Evolutionary conservation across 37 sponge, comb jelly and placozoan species (phyloP).

Genomic region (Diacarnus erythraeanus): DNA sequence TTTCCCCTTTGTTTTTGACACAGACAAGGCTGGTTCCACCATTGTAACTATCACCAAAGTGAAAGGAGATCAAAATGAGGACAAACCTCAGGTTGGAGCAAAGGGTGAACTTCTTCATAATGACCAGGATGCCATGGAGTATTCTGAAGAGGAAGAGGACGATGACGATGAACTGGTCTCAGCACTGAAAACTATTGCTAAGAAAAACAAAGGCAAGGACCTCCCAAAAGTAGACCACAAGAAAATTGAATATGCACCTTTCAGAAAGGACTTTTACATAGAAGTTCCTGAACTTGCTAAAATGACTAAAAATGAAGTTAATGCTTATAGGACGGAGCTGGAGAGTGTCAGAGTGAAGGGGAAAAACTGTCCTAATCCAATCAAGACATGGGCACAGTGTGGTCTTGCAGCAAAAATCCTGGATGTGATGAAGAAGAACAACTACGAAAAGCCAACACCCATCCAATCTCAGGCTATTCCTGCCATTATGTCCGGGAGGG

Average conservation of each 20-base stretch:
- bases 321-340: slow-evolving; percentile 54
- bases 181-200: slow-evolving; percentile 63
- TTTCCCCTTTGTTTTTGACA: background rate
- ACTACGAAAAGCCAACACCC: slow-evolving; percentile 92
- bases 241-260: slow-evolving; percentile 73
- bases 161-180: slow-evolving; percentile 70
- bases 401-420: slow-evolving; percentile 74
- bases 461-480: slow-evolving; percentile 98
- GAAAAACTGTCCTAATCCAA: slow-evolving; percentile 94
- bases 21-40: background rate
- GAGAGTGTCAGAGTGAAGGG: slow-evolving; percentile 92
- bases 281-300: slow-evolving; percentile 96
- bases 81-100: slow-evolving; percentile 15
- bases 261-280: slow-evolving; percentile 91
- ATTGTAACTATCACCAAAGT: slow-evolving; percentile 50
- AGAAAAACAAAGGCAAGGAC: slow-evolving; percentile 86
- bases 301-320: slow-evolving; percentile 91
- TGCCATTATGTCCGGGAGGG: slow-evolving; percentile 94
- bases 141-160: slow-evolving; percentile 84
- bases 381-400: slow-evolving; percentile 95
- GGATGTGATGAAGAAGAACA: slow-evolving; percentile 82
- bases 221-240: slow-evolving; percentile 86
- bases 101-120: slow-evolving; percentile 94
- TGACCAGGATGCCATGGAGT: slow-evolving; percentile 89
- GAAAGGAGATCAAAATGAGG: slow-evolving; percentile 31